Base-by-base conservation (phyloP, 1,140 invertebrate species). In the Phymorhynchus buccinoides region DNA sequence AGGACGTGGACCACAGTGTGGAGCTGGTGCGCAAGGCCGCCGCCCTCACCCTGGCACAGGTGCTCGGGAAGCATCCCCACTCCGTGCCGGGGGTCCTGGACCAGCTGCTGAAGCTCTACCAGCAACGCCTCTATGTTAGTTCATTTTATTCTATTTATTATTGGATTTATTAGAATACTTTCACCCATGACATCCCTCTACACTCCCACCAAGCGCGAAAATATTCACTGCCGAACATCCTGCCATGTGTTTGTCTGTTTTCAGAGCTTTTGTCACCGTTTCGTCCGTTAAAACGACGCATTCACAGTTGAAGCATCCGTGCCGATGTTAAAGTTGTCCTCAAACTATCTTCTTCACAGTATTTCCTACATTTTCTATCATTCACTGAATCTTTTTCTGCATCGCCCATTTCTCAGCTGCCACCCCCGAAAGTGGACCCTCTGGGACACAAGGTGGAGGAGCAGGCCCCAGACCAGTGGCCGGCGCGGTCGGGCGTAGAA, bases 371-470 rank as follows among this genome's bases (percentile, higher is more conserved):
- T n/a, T n/a, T n/a, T n/a, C n/a, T n/a, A n/a, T n/a, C n/a, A n/a
- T n/a, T n/a, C n/a, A 62, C 14, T 52, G 48, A 9, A 52, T 14
- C 48, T 52, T 52, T 52, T 18, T 52, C 48, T 52, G 48, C 22
- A 18, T 52, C 48, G 12, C 48, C 48, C 62, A 22, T 1, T 7
- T 75, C 41, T n/a, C 91, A 96, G 95, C 95, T 98, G 94, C 96
- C 97, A 86, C 97, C 97, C 27, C 96, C 97, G 7, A 96, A 96
- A 91, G 92, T 97, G 77, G 98, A 99, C 93, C 95, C 96, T 91
- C 98, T 99, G 94, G 98, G 98, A 62, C 96, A 98, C 73, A 95
- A 97, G 88, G 94, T 98, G 30, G 95, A 96, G 89, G 96, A 97
- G 88, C 96, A 96, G 48, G 88, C 90, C 27, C 94, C 97, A 71